Evolutionary conservation across 1,140 invertebrate genomes (phyloP), one percentile per base, ranked within the genome.

Genomic region (Sycobia sp.): DNA sequence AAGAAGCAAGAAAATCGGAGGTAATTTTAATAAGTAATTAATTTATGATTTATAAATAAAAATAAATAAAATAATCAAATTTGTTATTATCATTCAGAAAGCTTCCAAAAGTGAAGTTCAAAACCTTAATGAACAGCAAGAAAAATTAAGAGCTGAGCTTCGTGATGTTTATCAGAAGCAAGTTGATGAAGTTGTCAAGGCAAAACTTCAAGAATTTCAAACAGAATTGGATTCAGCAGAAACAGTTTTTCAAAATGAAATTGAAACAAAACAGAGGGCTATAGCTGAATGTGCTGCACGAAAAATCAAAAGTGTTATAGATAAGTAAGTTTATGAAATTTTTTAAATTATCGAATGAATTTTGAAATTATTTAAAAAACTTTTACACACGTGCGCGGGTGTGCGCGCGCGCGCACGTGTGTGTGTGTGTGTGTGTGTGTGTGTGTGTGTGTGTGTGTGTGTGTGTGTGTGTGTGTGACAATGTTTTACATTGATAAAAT

Each of bases 131-230:
- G 84, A 83, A 64, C 80, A 88, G 49, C 71, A 90, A 11, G 89
- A 92, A 46, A 77, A 85, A 8, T 86, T 87, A 55, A 88, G 88
- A 67, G 77, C 81, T 9, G 88, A 91, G 62, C 75, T 92, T 10
- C 87, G 89, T 70, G 83, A 85, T 20, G 86, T 90, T 69, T 93
- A 92, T 71, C 91, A 93, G 72, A 87, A 88, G 59, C 91, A 93
- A 79, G 79, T 93, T 27, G 90, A 93, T 59, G 84, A 87, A 43
- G 88, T 91, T 3, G 90, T 93, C 3, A 82, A 87, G 61, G 84
- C 84, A 16, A 93, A 93, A 75, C 74, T 92, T 51, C 85, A 87
- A 68, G 90, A 93, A 75, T 92, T 92, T 72, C 90, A 92, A 73
- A 76, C 72, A 7, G 90, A 92, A 75, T 79, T 92, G 13, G 90